phyloP scores from a whole-genome alignment of 2,113 vertebrate genomes.

The Hystrix brachyura region DNA sequence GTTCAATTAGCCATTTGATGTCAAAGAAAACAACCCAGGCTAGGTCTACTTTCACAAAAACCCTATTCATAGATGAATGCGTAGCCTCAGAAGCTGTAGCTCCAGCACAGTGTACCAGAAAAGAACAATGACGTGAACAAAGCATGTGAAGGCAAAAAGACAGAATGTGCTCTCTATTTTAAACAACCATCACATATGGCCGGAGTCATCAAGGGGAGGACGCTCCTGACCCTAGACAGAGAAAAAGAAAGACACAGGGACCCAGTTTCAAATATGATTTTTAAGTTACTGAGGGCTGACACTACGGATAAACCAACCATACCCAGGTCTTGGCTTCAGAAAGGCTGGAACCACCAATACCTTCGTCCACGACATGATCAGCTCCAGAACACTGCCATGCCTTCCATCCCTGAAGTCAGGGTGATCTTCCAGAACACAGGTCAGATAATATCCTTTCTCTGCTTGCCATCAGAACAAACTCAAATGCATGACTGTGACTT shows the following conservation, averaged over 20 bases:
- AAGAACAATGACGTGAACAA: background rate
- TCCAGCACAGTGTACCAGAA: constrained; percentile 69
- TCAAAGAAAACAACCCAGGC: constrained; percentile 81
- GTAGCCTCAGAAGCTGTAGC: constrained; percentile 75
- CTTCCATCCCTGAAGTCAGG: background rate
- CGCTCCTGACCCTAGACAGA: background rate
- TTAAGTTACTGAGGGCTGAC: background rate
- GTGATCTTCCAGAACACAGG: background rate
- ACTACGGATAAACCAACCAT: background rate
- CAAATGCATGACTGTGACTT: background rate
- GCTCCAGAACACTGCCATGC: fast-evolving
- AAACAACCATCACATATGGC: background rate
- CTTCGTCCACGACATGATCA: background rate
- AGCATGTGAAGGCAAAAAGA: constrained; percentile 1
- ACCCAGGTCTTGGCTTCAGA: background rate
- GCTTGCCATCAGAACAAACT: background rate
- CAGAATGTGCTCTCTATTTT: background rate
- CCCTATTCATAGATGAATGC: constrained; percentile 64
- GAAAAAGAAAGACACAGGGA: background rate
- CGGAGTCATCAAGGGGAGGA: background rate
- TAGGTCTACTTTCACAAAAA: constrained; percentile 75
- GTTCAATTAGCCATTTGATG: constrained; percentile 73
- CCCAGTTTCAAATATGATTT: background rate
- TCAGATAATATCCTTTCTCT: background rate
- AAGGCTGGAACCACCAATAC: background rate